Conservation (phyloP, 2,888 invertebrate species). For the Amblyteles armatorius region DNA sequence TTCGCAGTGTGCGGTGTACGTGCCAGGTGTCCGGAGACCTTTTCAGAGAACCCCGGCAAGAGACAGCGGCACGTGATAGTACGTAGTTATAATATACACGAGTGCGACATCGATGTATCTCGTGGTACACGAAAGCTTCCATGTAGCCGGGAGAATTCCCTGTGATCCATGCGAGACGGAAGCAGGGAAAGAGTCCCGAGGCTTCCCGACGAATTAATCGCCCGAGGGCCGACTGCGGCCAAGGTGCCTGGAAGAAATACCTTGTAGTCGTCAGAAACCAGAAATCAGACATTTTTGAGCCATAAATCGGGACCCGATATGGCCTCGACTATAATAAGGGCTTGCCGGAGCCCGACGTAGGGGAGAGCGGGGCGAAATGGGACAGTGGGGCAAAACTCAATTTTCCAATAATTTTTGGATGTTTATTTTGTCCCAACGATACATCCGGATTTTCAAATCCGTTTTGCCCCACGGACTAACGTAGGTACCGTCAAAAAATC, state of each 20-base stretch:
- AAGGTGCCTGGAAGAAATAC: background rate
- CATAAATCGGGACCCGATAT: no score
- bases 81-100: conserved; percentile 38
- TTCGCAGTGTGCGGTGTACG: conserved; percentile 8
- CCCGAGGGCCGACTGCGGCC: conserved; percentile 8
- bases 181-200: conserved; percentile 9
- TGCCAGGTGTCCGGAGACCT: conserved; percentile 64
- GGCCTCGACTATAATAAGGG: no score
- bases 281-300: no score
- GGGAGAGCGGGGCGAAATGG: no score
- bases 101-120: conserved; percentile 36
- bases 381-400: no score
- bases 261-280: no score
- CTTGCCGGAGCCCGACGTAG: no score
- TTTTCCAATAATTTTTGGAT: no score
- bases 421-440: no score
- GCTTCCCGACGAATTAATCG: conserved; percentile 35
- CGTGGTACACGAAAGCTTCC: conserved; percentile 11
- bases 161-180: conserved; percentile 27
- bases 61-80: conserved; percentile 32
- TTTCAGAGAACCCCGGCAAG: conserved; percentile 62
- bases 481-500: no score
- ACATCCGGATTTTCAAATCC: no score
- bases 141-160: conserved; percentile 21
- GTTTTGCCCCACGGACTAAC: no score